A percentile compares a stretch with the other conserved stretches of the same genome.
Conservation (phyloP, 2,888 invertebrate genomes). For the Lordiphosa fenestrarum region DNA sequence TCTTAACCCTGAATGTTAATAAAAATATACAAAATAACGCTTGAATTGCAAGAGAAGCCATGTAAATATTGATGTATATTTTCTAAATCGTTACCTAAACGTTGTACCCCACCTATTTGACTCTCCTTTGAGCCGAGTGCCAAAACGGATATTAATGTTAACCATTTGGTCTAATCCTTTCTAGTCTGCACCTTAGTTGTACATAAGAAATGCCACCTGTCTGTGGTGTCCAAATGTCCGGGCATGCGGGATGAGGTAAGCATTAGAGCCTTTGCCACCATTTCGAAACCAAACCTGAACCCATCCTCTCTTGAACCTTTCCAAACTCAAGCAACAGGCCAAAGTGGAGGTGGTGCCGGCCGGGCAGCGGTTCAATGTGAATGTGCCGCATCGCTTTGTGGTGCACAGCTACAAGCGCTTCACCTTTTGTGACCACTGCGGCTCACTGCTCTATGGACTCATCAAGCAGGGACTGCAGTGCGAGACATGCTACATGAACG, state of each 20-base stretch:
- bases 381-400: slow-evolving; percentile 97
- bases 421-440: slow-evolving; percentile 99
- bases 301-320: neutral
- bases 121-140: slow-evolving; percentile 1
- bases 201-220: slow-evolving; percentile 98
- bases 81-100: too few relatives aligned
- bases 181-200: slow-evolving; percentile 99
- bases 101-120: neutral
- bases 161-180: slow-evolving; percentile 64
- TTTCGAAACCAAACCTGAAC: neutral
- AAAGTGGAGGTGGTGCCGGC: slow-evolving; percentile 84
- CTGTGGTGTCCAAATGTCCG: slow-evolving; percentile 99
- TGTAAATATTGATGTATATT: slow-evolving; percentile 5
- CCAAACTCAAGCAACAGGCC: slow-evolving; percentile 74
- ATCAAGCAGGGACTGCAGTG: slow-evolving; percentile 98
- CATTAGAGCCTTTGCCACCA: neutral
- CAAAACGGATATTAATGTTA: slow-evolving; percentile 31
- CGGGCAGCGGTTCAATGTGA: slow-evolving; percentile 96
- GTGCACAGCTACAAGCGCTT: slow-evolving; percentile 98
- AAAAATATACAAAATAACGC: slow-evolving; percentile 15
- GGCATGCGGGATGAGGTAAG: slow-evolving; percentile 94
- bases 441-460: slow-evolving; percentile 97
- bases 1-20: slow-evolving; percentile 40
- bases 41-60: slow-evolving; percentile 1
- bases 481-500: slow-evolving; percentile 97